Conservation (phyloP, 2,113 vertebrate genomes). For the Pipa parva region DNA sequence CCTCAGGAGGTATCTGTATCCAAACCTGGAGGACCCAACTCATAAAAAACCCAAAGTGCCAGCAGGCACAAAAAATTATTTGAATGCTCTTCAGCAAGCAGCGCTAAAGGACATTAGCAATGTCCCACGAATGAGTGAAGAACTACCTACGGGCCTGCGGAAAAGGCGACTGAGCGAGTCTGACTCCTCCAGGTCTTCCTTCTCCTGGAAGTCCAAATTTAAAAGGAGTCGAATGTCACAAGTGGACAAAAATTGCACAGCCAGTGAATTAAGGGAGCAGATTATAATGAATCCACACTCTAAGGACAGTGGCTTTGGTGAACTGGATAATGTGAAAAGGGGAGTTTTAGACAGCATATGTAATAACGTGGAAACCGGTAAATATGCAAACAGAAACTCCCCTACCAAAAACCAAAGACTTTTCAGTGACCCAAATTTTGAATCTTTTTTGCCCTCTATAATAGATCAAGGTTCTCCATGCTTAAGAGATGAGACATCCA, state of each 20-base stretch:
- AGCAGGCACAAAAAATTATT: rapidly evolving
- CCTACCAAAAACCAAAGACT: too few species aligned
- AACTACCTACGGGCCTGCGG: too few species aligned
- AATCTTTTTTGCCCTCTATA: not conserved
- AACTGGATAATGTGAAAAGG: too few species aligned
- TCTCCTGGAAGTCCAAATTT: rapidly evolving
- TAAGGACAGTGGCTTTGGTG: too few species aligned
- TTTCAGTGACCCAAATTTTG: too few species aligned
- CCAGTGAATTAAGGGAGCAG: not conserved
- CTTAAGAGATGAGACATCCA: not conserved
- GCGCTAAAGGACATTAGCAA: rapidly evolving
- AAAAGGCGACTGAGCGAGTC: too few species aligned
- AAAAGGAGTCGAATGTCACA: rapidly evolving
- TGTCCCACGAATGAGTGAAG: too few species aligned
- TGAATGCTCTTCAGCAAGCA: rapidly evolving
- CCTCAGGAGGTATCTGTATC: not conserved
- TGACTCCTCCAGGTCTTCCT: rapidly evolving
- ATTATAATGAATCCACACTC: not conserved
- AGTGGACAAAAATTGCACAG: not conserved
- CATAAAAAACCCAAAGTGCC: not conserved
- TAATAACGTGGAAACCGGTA: too few species aligned
- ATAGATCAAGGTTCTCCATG: not conserved
- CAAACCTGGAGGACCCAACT: rapidly evolving
- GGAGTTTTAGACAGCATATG: too few species aligned
- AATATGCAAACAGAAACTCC: too few species aligned